These are phyloP conservation scores for Sander lucioperca DNA, from an alignment of 2,113 vertebrate genomes.

Conservation along the genomic window DNA sequence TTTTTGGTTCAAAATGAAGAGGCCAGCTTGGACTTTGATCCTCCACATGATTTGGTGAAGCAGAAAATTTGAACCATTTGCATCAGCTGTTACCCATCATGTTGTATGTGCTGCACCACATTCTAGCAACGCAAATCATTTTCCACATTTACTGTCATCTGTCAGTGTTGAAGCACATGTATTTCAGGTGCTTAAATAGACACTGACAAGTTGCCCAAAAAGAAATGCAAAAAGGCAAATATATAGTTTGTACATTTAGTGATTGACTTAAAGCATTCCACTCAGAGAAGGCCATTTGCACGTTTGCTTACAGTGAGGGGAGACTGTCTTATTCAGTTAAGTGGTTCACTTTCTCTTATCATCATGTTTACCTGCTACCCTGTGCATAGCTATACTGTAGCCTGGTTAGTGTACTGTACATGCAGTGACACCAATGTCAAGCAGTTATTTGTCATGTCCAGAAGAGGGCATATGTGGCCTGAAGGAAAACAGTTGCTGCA, in stretches of 20 bases:
- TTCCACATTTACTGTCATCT: constrained; percentile 60
- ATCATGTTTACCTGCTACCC: not conserved
- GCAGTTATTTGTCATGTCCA: constrained; percentile 50
- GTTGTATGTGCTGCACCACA: constrained; percentile 15
- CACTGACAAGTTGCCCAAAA: not conserved
- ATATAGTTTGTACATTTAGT: not conserved
- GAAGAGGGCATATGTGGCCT: constrained; percentile 51
- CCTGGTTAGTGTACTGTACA: not conserved
- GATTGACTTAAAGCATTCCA: not conserved
- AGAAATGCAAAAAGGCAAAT: not conserved
- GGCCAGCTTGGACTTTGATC: constrained; percentile 5
- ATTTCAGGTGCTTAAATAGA: constrained; percentile 8
- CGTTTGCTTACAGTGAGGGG: not conserved
- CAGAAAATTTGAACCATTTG: constrained; percentile 55
- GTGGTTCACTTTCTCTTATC: not conserved
- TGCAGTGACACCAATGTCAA: not conserved
- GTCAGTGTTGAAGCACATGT: constrained; percentile 41
- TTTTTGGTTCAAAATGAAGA: constrained; percentile 44
- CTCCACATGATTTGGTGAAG: constrained; percentile 38
- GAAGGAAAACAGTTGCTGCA: not conserved
- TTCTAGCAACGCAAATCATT: constrained; percentile 47
- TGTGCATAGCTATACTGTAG: not conserved
- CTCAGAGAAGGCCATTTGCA: not conserved
- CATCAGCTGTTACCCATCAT: constrained; percentile 63
- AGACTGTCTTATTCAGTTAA: not conserved